phyloP scores from a whole-genome alignment of 2,797 vertebrate genomes.

The Champsocephalus gunnari region DNA sequence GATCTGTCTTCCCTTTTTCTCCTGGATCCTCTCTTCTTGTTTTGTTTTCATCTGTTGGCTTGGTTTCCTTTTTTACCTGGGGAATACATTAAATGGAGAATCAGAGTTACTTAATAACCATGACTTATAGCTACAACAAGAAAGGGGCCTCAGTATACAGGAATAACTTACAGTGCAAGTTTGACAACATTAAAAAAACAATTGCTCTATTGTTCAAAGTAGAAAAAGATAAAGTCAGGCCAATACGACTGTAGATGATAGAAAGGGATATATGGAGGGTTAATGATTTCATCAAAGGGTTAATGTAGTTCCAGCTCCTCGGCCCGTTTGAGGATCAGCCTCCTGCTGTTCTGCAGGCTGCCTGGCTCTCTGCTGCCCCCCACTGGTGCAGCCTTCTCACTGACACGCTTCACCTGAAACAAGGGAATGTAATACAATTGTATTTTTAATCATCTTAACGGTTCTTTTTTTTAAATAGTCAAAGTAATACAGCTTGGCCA shows the following conservation, averaged over 20 bases:
- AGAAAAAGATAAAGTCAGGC: neutral
- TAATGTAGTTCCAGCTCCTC: slow-evolving; percentile 8
- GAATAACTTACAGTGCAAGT: neutral
- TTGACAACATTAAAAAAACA: neutral
- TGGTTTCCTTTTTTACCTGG: slow-evolving; percentile 7
- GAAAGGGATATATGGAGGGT: neutral
- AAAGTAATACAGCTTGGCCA: neutral
- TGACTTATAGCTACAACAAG: neutral
- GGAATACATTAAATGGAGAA: neutral
- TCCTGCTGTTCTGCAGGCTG: slow-evolving; percentile 20
- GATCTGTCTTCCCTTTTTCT: slow-evolving; percentile 8
- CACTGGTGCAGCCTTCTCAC: neutral
- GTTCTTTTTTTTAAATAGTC: neutral
- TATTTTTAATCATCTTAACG: neutral
- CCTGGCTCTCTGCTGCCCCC: neutral
- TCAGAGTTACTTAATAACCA: neutral
- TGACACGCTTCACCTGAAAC: neutral
- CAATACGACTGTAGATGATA: too few species aligned
- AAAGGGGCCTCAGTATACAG: neutral
- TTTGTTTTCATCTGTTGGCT: neutral
- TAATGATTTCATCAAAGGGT: neutral
- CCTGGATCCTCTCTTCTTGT: neutral
- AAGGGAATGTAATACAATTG: neutral
- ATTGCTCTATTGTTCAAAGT: neutral
- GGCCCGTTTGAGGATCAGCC: slow-evolving; percentile 15